Evolutionary conservation across 2,888 invertebrate species (phyloP), one percentile per base, ranked within the genome.

Genomic region (Steinernema carpocapsae): DNA sequence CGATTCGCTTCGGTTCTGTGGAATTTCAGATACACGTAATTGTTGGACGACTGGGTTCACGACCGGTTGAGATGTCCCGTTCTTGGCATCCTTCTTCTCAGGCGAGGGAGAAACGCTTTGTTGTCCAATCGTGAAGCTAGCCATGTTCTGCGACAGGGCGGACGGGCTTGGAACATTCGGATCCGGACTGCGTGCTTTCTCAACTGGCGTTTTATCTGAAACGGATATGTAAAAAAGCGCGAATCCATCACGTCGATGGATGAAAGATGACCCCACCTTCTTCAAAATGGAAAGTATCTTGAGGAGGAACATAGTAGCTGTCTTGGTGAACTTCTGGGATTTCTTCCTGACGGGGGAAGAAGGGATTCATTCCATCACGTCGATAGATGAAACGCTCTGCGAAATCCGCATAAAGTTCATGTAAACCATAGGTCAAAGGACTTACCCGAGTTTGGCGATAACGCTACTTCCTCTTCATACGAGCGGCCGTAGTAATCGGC

Each of bases 371-470:
- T 10, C 64, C 26, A 3, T 77, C 64, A 14, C 83, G 77, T 14
- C 77, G 78, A 70, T 83, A 83, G 37, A 80, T 73, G 76, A 78
- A 84, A 32, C 79, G 77, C 10, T 80, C 84, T 85, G n/a, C n/a
- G n/a, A n/a, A n/a, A n/a, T n/a, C n/a, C n/a, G n/a, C n/a, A n/a
- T n/a, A n/a, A n/a, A n/a, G n/a, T n/a, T n/a, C n/a, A n/a, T n/a
- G n/a, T n/a, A n/a, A n/a, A n/a, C n/a, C n/a, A n/a, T n/a, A n/a
- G n/a, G 17, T 43, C 32, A 17, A 19, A 22, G 12, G 43, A 22
- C 46, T 22, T 10, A 74, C 70, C 64, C 10, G 48, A 70, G 17
- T 74, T 71, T n/a, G 71, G 70, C n/a, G 52, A 74, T 1, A 74
- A 24, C 1, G 78, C 72, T 12, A 74, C 76, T 4, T 83, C 82